Conservation (phyloP, 2,888 invertebrate species). For the Eupsilia transversa region DNA sequence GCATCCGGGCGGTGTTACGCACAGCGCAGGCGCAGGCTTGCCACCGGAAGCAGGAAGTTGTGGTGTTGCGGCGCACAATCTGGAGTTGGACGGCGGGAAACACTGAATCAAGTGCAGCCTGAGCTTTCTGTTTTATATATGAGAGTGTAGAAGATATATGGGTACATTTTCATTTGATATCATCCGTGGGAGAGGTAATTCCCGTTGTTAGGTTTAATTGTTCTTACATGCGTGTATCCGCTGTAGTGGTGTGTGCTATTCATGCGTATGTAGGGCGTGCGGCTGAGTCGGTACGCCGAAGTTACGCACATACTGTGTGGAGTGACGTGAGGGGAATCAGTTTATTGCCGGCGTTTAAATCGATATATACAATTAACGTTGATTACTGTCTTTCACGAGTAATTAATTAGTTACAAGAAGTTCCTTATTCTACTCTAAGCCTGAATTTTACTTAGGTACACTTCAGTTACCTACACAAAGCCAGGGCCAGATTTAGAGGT, state of each 20-base stretch:
- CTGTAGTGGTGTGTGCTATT: constrained; percentile 42
- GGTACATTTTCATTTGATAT: constrained; percentile 78
- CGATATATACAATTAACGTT: constrained; percentile 28
- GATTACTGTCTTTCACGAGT: constrained; percentile 1
- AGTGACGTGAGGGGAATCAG: constrained; percentile 30
- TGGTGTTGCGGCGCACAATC: constrained; percentile 89
- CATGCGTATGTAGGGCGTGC: constrained; percentile 27
- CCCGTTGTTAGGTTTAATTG: constrained; percentile 71
- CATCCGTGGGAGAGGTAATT: constrained; percentile 67
- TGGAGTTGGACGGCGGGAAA: constrained; percentile 89
- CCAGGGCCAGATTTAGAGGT: too few species aligned
- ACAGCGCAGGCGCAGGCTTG: constrained; percentile 85
- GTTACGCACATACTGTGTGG: constrained; percentile 19
- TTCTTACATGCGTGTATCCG: constrained; percentile 68
- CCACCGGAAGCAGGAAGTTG: constrained; percentile 89
- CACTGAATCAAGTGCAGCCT: constrained; percentile 89
- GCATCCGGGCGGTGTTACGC: constrained; percentile 72
- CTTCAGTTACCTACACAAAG: too few species aligned
- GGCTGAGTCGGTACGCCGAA: constrained; percentile 14
- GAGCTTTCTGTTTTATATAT: constrained; percentile 86
- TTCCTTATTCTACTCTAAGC: neutral
- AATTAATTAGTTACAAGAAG: neutral
- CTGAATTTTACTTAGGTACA: neutral
- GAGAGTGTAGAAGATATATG: constrained; percentile 85
- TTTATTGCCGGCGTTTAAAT: constrained; percentile 8